Conservation (phyloP, 2,113 vertebrate species). For the Lepus timidus region DNA sequence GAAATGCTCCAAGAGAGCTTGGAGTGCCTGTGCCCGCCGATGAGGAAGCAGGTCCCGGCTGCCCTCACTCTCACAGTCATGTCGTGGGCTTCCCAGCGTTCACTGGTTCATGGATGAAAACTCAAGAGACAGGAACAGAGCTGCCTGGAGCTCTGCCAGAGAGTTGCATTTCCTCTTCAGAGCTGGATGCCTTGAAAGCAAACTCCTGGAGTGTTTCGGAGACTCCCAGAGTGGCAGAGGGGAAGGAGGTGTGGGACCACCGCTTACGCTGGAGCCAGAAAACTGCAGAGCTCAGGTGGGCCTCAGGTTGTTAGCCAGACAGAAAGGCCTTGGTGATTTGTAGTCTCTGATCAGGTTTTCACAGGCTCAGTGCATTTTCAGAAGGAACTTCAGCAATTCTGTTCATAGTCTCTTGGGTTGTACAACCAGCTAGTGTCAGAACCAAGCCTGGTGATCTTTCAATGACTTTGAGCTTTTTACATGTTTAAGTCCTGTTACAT, state of each 20-base stretch:
- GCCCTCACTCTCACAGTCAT: background rate
- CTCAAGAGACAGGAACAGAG: background rate
- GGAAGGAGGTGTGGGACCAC: background rate
- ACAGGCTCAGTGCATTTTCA: background rate
- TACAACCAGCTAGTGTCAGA: background rate
- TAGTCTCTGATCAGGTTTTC: background rate
- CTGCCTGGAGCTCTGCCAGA: background rate
- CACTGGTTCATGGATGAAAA: slow-evolving; percentile 28
- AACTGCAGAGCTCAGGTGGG: background rate
- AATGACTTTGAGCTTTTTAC: slow-evolving; percentile 15
- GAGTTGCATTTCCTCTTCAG: background rate
- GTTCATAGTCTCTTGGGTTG: background rate
- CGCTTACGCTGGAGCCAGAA: background rate
- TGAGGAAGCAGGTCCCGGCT: background rate
- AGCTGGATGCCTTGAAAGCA: background rate
- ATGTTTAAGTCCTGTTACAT: background rate
- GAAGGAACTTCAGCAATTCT: background rate
- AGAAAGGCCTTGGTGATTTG: slow-evolving; percentile 12
- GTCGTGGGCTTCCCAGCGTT: too few relatives aligned
- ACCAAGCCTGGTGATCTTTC: background rate
- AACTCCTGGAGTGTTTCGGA: background rate
- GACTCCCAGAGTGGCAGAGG: background rate
- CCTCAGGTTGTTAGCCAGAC: background rate
- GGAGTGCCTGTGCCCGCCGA: background rate
- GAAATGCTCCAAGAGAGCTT: slow-evolving; percentile 19